Percentiles rank a stretch among this genome's conserved stretches.
phyloP scores from a whole-genome alignment of 2,888 invertebrate species.

The Zygogramma bicolorata region DNA sequence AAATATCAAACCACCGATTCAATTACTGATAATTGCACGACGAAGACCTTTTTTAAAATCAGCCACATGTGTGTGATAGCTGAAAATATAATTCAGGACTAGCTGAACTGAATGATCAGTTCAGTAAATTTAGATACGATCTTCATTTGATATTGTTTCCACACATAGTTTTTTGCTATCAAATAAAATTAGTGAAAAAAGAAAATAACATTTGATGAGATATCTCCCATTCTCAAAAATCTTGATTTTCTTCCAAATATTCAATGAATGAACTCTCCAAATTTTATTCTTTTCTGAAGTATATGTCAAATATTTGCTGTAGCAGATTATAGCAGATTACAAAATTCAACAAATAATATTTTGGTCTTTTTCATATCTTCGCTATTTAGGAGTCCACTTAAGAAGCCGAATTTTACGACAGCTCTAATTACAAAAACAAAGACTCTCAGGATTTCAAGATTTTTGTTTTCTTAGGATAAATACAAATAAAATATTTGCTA shows the following conservation, averaged over 20 bases:
- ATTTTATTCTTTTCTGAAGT: neutral
- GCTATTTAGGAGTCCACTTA: constrained; percentile 36
- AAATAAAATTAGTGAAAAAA: too few species aligned
- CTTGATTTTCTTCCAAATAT: too few species aligned
- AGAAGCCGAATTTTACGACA: constrained; percentile 42
- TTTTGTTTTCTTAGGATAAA: constrained; percentile 39
- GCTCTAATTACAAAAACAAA: constrained; percentile 45
- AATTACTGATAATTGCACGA: neutral
- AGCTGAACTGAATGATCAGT: neutral
- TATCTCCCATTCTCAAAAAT: neutral
- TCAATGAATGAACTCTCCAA: neutral
- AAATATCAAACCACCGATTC: neutral
- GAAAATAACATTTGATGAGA: too few species aligned
- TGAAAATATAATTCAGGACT: neutral
- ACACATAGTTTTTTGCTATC: too few species aligned
- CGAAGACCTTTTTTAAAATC: neutral
- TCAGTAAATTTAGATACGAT: neutral
- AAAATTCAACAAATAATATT: constrained; percentile 30
- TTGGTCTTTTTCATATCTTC: constrained; percentile 31
- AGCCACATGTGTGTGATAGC: neutral
- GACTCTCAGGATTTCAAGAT: constrained; percentile 37
- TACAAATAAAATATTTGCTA: constrained; percentile 39
- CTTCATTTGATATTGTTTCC: neutral
- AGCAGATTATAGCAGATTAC: constrained; percentile 30
- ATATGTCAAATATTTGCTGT: constrained; percentile 21